Base-by-base conservation (phyloP, 2,113 vertebrate species). In the Dolichotis patagonum region DNA sequence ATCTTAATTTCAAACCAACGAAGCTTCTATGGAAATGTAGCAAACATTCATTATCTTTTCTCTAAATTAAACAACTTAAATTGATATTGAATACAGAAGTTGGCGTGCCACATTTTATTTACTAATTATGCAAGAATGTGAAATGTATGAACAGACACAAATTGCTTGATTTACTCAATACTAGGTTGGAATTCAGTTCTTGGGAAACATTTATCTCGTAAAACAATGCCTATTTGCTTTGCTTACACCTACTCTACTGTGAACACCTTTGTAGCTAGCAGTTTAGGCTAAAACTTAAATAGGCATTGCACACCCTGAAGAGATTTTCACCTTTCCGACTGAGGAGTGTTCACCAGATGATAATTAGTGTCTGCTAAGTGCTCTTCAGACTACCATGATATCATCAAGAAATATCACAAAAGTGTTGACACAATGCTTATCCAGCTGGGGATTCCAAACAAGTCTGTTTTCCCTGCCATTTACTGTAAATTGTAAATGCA, bases 371-470 rank as follows among this genome's bases (percentile, higher is more conserved):
- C 85, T 78, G 13, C 67, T 73, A 73, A 89, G 69, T n/a, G 49
- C 92, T 93, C 83, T 88, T 96, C 95, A 96, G 60, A 17, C 4
- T 69, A 89, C 85, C 94, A 90, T 49, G 92, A 75, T 89, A 90
- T 85, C 89, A 85, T 32, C 41, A 96, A 96, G 95, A 97, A 97
- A 95, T 49, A 56, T 30, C 93, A 91, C 60, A 32, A 71, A 95
- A 92, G 84, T 88, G 80, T 93, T 94, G 95, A 97, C 96, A 96
- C 54, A 73, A 90, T 62, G 88, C 41, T 43, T 8, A 32, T 93
- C 38, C 83, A 95, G 85, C 62, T 91, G 93, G 94, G 96, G 6
- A 26, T 67, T 78, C 73, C 81, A 95, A 96, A 91, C 35, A 91
- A 92, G 63, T 77, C 71, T 94, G 90, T 88, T 93, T 95, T 80